phyloP scores from a whole-genome alignment of 2,113 vertebrate genomes.

The Cephalopholis sonnerati region DNA sequence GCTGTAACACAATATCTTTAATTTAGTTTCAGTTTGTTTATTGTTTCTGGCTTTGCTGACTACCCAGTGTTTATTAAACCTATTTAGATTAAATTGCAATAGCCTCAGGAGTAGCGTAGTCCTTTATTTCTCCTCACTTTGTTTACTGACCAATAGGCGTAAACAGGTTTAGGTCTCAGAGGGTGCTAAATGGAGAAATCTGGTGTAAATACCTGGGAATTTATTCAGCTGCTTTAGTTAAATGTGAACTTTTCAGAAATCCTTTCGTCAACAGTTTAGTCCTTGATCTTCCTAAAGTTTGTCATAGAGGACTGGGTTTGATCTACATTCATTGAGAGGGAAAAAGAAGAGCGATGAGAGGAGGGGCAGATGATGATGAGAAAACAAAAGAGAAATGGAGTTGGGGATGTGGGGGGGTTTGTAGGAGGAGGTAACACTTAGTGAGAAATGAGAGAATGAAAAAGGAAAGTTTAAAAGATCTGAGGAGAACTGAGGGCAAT shows the following conservation, averaged over 20 bases:
- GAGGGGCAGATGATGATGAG: background rate
- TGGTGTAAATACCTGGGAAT: conserved; percentile 1
- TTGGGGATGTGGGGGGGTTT: background rate
- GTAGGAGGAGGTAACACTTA: background rate
- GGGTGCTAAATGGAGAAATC: conserved; percentile 1
- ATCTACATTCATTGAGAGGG: background rate
- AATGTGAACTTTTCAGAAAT: background rate
- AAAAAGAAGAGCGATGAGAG: background rate
- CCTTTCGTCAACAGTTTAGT: background rate
- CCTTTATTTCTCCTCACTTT: conserved; percentile 6
- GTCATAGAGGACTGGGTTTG: background rate
- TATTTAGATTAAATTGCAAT: conserved; percentile 27
- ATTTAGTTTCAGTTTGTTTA: conserved; percentile 18
- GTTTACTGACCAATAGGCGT: background rate
- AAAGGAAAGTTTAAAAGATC: conserved; percentile 52
- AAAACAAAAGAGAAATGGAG: conserved; percentile 2
- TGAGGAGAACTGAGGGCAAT: conserved; percentile 48
- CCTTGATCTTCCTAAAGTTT: background rate
- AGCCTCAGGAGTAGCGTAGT: conserved; percentile 8
- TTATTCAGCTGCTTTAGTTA: background rate
- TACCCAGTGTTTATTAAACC: background rate
- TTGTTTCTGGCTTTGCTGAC: conserved; percentile 3
- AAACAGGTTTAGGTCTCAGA: conserved; percentile 22
- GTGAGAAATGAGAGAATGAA: conserved; percentile 43
- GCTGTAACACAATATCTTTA: background rate